Evolutionary conservation across 2,797 vertebrate species (phyloP), one percentile per base, ranked within the genome.

Genomic region (Enteromius treurensis): DNA sequence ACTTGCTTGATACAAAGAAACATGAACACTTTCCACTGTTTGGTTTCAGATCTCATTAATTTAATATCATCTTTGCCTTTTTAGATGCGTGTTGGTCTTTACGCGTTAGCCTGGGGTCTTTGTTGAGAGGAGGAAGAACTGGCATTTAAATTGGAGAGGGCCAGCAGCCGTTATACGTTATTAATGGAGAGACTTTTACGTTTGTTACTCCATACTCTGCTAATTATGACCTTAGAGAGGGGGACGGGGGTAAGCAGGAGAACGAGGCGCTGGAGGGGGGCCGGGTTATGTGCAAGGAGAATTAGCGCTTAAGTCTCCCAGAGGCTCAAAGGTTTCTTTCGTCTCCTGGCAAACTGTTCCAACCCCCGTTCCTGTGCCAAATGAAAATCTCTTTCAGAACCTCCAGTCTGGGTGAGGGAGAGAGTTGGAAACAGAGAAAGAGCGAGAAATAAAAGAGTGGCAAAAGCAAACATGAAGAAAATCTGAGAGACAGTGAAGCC

Each of bases 181-280:
- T 82, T 88, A 90, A 90, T 90, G 86, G 60, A 60, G 58, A 85
- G 40, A 80, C 74, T 82, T 64, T 51, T 86, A 60, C 83, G 82
- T 89, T 68, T 21, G 51, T 69, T 78, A 67, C 80, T 80, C 84
- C 40, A 85, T 83, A 74, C 64, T 70, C 77, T 77, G 83, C 85
- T 89, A 89, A 88, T 88, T 85, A 87, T 88, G 81, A 88, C 85
- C 85, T 82, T 83, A 83, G 86, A 89, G 83, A 87, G 58, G 65
- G 17, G 45, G 53, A 32, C 60, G n/a, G 83, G 34, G 84, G 40
- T 42, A 71, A 68, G 79, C 45, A 71, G 69, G 45, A 55, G 55
- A 37, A 70, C 15, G 3, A 49, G 77, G 70, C 10, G 29, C 69
- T 79, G 37, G 68, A 80, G 37, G 79, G 58, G 26, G 65, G 47